Conservation (phyloP, 2,888 invertebrate genomes). For the Peribatodes rhomboidaria region DNA sequence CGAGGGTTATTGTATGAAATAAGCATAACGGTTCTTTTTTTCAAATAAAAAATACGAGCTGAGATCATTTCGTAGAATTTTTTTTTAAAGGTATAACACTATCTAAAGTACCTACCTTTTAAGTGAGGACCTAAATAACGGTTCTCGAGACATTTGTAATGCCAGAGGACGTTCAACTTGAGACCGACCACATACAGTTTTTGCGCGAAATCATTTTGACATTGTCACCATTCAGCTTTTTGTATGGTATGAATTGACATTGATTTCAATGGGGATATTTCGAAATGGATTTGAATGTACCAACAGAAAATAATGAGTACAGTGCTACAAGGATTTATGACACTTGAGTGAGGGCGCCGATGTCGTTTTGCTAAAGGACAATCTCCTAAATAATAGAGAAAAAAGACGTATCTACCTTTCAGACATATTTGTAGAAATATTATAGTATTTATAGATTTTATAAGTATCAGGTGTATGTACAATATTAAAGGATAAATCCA, state of each 20-base stretch:
- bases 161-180: slow-evolving; percentile 67
- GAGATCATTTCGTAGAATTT: background rate
- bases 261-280: slow-evolving; percentile 32
- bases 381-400: too few relatives aligned
- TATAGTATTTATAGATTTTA: too few relatives aligned
- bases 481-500: too few relatives aligned
- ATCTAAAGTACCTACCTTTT: background rate
- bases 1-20: too few relatives aligned
- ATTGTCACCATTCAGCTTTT: slow-evolving; percentile 64
- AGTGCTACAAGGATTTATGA: too few relatives aligned
- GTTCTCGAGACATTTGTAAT: slow-evolving; percentile 36
- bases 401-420: too few relatives aligned
- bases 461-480: too few relatives aligned
- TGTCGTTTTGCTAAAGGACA: too few relatives aligned
- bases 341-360: too few relatives aligned
- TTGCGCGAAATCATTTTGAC: slow-evolving; percentile 53
- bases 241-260: slow-evolving; percentile 48
- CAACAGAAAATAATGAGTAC: background rate
- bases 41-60: too few relatives aligned
- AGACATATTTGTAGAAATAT: too few relatives aligned
- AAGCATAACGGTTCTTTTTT: too few relatives aligned
- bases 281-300: slow-evolving; percentile 5
- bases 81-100: background rate
- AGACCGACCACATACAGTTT: slow-evolving; percentile 63
- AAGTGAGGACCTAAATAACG: slow-evolving; percentile 50